Base-by-base conservation (phyloP, 1,140 invertebrate genomes). In the Drosophila serrata region DNA sequence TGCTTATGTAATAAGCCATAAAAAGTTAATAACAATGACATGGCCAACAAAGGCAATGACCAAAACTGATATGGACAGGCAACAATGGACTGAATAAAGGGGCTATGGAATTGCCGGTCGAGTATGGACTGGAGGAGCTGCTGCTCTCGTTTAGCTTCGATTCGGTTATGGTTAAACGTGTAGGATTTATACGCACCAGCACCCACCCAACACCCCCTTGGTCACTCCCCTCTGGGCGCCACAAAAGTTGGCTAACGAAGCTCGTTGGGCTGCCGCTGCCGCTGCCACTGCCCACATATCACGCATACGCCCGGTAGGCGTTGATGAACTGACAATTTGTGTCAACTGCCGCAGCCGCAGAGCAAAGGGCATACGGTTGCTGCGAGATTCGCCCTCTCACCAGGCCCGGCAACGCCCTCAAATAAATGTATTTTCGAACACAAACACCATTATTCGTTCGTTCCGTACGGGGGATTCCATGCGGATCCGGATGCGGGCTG, bases 311-410 rank as follows among this genome's bases (percentile, higher is more conserved):
- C 81, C 81, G 78, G 85, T 90, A 90, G 85, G 85, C 85, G 85
- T 90, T 90, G 85, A 90, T 90, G 85, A 90, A 90, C 85, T 90
- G 85, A 90, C 85, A 90, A 90, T 90, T 90, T 90, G 85, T 90
- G 85, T 90, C 85, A 90, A 90, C 85, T 88, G 85, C 69, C 74
- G 29, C 64, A 51, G 85, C 85, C 80, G 62, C 84, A 74, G 75
- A 79, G 84, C 73, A 88, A 82, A 82, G 80, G 76, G 76, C 82
- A 78, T 51, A 49, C 45, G 53, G 33, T 33, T 45, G 35, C 33
- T 45, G 35, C 22, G 19, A 6, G 27, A 27, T 33, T 12, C 15
- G 46, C 31, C 48, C 37, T 39, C 31, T 39, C 35, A 42, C 39
- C 12, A 24, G 27, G 31, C 64, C 43, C 29, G 79, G 68, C 51